phyloP scores from a whole-genome alignment of 1,140 invertebrate genomes.

The Ganaspis sp. region DNA sequence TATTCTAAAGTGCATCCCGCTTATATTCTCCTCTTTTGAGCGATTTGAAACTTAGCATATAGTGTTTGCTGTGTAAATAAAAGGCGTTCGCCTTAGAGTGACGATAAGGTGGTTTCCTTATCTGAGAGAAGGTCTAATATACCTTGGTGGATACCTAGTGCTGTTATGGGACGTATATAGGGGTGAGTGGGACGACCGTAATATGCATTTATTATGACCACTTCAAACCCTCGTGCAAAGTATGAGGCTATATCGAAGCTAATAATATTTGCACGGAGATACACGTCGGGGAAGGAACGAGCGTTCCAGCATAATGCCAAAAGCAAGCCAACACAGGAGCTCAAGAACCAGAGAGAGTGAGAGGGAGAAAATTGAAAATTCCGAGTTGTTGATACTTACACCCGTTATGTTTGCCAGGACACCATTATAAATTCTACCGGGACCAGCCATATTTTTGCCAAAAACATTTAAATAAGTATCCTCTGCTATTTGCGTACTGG shows the following conservation, averaged over 20 bases:
- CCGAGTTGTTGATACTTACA: neutral
- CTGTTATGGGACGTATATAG: neutral
- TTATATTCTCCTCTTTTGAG: neutral
- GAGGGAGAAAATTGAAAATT: slow-evolving; percentile 6
- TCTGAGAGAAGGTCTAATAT: slow-evolving; percentile 13
- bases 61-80: slow-evolving; percentile 4
- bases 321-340: neutral
- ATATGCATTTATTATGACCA: slow-evolving; percentile 53
- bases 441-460: neutral
- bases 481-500: neutral
- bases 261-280: slow-evolving; percentile 28
- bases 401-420: neutral
- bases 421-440: neutral
- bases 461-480: neutral
- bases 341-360: neutral
- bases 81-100: slow-evolving; percentile 1
- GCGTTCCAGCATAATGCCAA: neutral
- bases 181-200: slow-evolving; percentile 30
- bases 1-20: neutral
- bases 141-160: neutral
- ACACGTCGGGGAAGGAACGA: neutral
- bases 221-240: slow-evolving; percentile 38
- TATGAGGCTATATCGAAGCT: slow-evolving; percentile 4
- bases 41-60: slow-evolving; percentile 4
- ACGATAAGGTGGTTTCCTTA: slow-evolving; percentile 16